Percentiles rank a stretch among this genome's conserved stretches.
Evolutionary conservation across 2,888 invertebrate genomes (phyloP).

Genomic region (Dexiosoma caninum): DNA sequence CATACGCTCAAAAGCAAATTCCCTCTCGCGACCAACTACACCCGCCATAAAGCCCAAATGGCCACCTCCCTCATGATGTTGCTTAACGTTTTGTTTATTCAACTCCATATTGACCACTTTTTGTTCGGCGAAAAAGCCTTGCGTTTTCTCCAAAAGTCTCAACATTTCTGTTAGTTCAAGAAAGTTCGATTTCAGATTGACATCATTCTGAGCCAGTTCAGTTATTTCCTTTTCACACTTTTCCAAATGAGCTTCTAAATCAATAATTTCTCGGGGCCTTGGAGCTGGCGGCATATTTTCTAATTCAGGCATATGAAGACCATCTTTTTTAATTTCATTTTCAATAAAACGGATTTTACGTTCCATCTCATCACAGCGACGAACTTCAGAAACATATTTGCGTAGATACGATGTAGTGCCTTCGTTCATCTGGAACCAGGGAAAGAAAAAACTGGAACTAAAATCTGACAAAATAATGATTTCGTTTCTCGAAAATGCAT

Average conservation of each 20-base stretch:
- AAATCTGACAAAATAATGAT: background rate
- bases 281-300: slow-evolving; percentile 84
- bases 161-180: slow-evolving; percentile 94
- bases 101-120: slow-evolving; percentile 75
- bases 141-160: slow-evolving; percentile 95
- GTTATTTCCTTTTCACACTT: slow-evolving; percentile 97
- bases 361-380: slow-evolving; percentile 92
- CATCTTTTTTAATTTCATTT: slow-evolving; percentile 87
- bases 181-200: slow-evolving; percentile 94
- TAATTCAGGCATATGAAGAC: slow-evolving; percentile 85
- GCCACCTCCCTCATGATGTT: slow-evolving; percentile 79
- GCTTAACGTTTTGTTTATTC: slow-evolving; percentile 68
- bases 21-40: slow-evolving; percentile 89
- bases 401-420: slow-evolving; percentile 89
- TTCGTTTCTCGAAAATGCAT: no score
- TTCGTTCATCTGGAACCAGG: slow-evolving; percentile 82
- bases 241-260: slow-evolving; percentile 91
- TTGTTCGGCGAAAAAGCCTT: slow-evolving; percentile 79
- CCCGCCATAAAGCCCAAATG: slow-evolving; percentile 87
- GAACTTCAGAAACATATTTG: slow-evolving; percentile 90
- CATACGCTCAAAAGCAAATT: slow-evolving; percentile 91
- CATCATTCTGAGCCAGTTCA: slow-evolving; percentile 95
- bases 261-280: slow-evolving; percentile 88
- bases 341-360: slow-evolving; percentile 88
- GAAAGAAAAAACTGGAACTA: no score